phyloP scores from a whole-genome alignment of 2,797 vertebrate genomes.

The Scomberomorus guttatus region DNA sequence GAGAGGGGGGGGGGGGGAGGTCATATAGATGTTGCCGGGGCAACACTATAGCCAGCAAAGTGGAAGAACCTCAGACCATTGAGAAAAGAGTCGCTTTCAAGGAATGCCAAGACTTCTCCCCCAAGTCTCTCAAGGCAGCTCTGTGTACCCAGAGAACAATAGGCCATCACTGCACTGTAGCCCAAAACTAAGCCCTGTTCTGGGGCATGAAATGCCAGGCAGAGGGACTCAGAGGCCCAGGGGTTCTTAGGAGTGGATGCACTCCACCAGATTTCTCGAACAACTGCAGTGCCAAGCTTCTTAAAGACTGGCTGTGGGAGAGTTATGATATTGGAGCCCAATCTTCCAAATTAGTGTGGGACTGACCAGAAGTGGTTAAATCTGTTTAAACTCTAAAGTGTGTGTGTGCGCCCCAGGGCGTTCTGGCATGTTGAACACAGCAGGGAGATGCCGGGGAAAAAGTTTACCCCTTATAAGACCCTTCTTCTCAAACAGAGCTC shows the following conservation, averaged over 20 bases:
- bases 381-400: slow-evolving; percentile 29
- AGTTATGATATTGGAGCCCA: slow-evolving; percentile 12
- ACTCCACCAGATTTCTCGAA: slow-evolving; percentile 50
- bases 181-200: slow-evolving; percentile 46
- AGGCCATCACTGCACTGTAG: slow-evolving; percentile 49
- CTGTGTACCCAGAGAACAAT: slow-evolving; percentile 74
- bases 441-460: slow-evolving; percentile 59
- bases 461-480: slow-evolving; percentile 49
- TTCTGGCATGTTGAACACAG: slow-evolving; percentile 57
- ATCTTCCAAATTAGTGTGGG: slow-evolving; percentile 35
- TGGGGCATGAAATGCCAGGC: slow-evolving; percentile 53
- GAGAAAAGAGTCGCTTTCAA: slow-evolving; percentile 63
- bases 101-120: slow-evolving; percentile 69
- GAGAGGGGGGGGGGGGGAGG: slow-evolving; percentile 36
- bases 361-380: slow-evolving; percentile 25
- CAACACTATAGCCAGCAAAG: slow-evolving; percentile 43
- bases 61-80: slow-evolving; percentile 57
- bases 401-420: slow-evolving; percentile 43
- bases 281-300: slow-evolving; percentile 25
- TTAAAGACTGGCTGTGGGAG: slow-evolving; percentile 17
- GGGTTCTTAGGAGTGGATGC: slow-evolving; percentile 42
- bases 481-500: slow-evolving; percentile 65
- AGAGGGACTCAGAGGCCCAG: slow-evolving; percentile 52
- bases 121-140: slow-evolving; percentile 49
- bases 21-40: slow-evolving; percentile 62